Evolutionary conservation across 1,140 invertebrate species (phyloP).

Genomic region (Parasteatoda tepidariorum): DNA sequence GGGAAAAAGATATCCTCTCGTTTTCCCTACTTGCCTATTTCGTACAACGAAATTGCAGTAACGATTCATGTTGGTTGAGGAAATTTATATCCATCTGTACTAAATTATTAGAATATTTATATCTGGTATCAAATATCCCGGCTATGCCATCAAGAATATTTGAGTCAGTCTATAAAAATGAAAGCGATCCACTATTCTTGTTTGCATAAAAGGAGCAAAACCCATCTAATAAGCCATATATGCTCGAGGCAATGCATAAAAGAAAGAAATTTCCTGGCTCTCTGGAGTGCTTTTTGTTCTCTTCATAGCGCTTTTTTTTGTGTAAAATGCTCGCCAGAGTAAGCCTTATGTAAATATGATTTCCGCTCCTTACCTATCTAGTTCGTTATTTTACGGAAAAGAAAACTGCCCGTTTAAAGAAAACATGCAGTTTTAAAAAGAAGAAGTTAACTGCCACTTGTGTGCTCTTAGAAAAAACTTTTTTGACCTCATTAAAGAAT

Average conservation of each 20-base stretch:
- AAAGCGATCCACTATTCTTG: conserved; percentile 19
- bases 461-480: no score
- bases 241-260: not conserved
- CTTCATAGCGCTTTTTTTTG: not conserved
- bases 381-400: conserved; percentile 2
- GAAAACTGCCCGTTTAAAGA: not conserved
- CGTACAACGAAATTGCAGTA: conserved; percentile 1
- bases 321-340: not conserved
- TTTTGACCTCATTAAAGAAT: no score
- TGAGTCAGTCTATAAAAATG: not conserved
- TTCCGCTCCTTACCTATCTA: not conserved
- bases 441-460: not conserved
- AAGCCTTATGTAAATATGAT: conserved; percentile 24
- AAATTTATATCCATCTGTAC: not conserved
- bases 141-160: conserved; percentile 6
- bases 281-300: not conserved
- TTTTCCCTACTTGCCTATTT: not conserved
- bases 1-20: not conserved
- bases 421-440: not conserved
- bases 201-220: conserved; percentile 34
- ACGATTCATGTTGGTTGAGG: not conserved
- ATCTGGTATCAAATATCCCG: conserved; percentile 11
- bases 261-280: not conserved
- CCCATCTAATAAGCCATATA: conserved; percentile 29
- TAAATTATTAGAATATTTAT: conserved; percentile 6